Percentiles rank a stretch among this genome's conserved stretches.
Conservation (phyloP, 2,113 vertebrate species). For the Ginglymostoma cirratum region DNA sequence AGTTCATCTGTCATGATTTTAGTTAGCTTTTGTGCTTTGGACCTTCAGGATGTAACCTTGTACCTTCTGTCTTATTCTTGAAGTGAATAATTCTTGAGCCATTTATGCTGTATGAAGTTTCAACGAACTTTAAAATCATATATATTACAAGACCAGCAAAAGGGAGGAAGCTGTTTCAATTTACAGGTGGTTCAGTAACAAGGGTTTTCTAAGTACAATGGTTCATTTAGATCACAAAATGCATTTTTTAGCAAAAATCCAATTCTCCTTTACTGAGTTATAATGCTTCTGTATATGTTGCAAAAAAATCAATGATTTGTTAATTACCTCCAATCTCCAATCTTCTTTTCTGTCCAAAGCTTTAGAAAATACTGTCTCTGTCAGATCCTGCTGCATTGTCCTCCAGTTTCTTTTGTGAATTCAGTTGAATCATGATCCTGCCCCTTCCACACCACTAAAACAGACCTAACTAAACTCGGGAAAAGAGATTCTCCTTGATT, state of each 20-base stretch:
- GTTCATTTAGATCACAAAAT: not conserved
- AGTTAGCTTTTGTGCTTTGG: not conserved
- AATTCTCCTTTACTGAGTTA: not conserved
- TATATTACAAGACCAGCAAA: not conserved
- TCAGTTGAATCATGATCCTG: not conserved
- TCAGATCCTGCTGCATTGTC: not conserved
- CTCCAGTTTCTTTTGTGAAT: not conserved
- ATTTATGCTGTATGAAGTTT: not conserved
- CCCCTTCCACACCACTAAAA: not conserved
- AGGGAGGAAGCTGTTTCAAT: not conserved
- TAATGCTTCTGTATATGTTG: not conserved
- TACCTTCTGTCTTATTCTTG: not conserved
- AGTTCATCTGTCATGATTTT: not conserved
- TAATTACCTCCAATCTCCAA: not conserved
- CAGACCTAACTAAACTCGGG: not conserved
- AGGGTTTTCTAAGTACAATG: not conserved
- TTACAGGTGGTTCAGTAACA: not conserved
- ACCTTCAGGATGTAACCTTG: not conserved
- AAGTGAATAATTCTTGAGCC: not conserved
- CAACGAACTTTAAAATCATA: not conserved
- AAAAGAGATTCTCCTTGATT: not conserved
- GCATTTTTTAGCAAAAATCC: not conserved
- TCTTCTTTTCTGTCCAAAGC: not conserved
- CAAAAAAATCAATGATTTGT: not conserved
- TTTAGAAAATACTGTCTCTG: not conserved